phyloP scores from a whole-genome alignment of 64 coral and sea anemone genomes.

The Pachyseris speciosa region DNA sequence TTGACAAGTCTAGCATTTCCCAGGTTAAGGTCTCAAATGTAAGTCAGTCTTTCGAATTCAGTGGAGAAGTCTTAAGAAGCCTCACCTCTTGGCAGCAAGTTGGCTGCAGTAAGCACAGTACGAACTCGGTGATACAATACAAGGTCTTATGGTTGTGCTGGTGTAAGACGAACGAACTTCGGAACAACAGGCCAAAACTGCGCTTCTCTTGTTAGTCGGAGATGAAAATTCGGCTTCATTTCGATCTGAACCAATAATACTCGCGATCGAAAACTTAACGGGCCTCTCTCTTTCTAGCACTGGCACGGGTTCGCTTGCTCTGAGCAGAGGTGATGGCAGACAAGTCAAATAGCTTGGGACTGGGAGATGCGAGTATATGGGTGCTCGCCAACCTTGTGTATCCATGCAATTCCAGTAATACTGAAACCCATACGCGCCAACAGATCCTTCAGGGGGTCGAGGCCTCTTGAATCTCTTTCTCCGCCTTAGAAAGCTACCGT shows the following conservation, averaged over 20 bases:
- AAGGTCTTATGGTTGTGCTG: not conserved
- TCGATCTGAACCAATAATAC: conserved; percentile 79
- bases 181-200: not conserved
- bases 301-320: conserved; percentile 26
- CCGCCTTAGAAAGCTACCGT: conserved; percentile 94
- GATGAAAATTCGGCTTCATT: conserved; percentile 24
- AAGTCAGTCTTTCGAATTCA: not conserved
- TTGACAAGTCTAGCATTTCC: no score
- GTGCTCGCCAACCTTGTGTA: conserved; percentile 53
- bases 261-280: conserved; percentile 86
- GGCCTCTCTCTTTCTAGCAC: conserved; percentile 57
- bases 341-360: conserved; percentile 48
- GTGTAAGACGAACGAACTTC: not conserved
- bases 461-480: conserved; percentile 95
- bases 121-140: conserved; percentile 12
- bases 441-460: conserved; percentile 72
- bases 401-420: conserved; percentile 85
- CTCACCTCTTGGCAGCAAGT: conserved; percentile 11
- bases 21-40: not conserved
- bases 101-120: conserved; percentile 38
- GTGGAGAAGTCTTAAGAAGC: no score
- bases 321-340: conserved; percentile 29
- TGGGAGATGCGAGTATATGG: conserved; percentile 60
- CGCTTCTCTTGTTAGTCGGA: not conserved
- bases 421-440: conserved; percentile 58